Percentiles rank a stretch among this genome's conserved stretches.
Evolutionary conservation across 1,140 invertebrate genomes (phyloP).

Genomic region (Aphis gossypii): DNA sequence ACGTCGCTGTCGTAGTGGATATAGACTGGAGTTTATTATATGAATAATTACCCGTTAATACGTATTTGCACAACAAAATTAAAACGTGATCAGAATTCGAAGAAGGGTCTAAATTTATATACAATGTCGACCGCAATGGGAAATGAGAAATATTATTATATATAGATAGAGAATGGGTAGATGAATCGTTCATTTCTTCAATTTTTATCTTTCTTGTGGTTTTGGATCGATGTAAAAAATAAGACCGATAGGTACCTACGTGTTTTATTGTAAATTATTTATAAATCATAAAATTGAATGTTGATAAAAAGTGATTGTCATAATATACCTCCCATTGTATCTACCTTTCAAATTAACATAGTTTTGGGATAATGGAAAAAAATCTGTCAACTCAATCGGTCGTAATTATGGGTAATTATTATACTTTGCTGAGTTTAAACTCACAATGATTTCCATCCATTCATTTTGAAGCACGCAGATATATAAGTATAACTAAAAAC

Average conservation of each 20-base stretch:
- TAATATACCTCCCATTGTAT: no score
- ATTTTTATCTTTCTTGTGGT: background rate
- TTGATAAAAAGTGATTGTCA: no score
- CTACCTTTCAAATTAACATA: background rate
- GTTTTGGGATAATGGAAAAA: background rate
- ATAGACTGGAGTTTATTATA: background rate
- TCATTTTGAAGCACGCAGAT: no score
- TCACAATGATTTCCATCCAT: no score
- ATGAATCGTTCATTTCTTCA: background rate
- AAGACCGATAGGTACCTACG: background rate
- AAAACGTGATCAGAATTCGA: conserved; percentile 5
- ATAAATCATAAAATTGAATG: no score
- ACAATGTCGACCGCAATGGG: background rate
- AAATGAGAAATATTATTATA: background rate
- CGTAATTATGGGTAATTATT: background rate
- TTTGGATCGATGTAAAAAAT: background rate
- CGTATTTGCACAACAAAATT: background rate
- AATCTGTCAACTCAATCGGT: background rate
- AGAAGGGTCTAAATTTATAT: background rate
- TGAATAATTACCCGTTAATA: conserved; percentile 5
- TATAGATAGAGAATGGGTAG: background rate
- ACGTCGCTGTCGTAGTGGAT: background rate
- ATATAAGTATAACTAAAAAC: no score
- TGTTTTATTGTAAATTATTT: background rate
- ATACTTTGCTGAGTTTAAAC: background rate